Evolutionary conservation across 1,140 invertebrate species (phyloP).

Genomic region (Lordiphosa mommai): DNA sequence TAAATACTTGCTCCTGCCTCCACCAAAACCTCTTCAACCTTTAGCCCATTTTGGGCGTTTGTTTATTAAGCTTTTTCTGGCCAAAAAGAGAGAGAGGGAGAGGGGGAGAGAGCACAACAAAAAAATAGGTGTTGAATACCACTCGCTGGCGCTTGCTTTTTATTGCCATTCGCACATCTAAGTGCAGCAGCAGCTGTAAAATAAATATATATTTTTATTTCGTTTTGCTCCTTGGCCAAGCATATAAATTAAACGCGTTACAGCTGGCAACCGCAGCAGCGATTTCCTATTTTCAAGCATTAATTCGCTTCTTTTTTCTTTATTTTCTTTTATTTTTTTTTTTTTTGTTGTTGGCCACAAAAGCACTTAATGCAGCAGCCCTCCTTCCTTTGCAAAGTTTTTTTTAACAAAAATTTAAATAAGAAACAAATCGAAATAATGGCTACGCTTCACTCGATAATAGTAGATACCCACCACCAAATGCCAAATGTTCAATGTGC

Average conservation of each 20-base stretch:
- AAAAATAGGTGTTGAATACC: constrained; percentile 70
- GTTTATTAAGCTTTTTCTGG: constrained; percentile 74
- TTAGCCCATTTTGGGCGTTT: constrained; percentile 58
- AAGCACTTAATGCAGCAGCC: constrained; percentile 58
- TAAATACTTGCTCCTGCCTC: constrained; percentile 66
- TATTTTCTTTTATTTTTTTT: neutral
- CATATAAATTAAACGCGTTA: constrained; percentile 77
- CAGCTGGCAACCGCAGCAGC: constrained; percentile 71
- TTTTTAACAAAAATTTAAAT: constrained; percentile 71
- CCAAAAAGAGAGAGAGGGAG: constrained; percentile 31
- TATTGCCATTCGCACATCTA: constrained; percentile 66
- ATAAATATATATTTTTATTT: constrained; percentile 76
- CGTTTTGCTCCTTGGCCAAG: constrained; percentile 40
- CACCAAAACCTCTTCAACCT: constrained; percentile 13
- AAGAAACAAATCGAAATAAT: constrained; percentile 76
- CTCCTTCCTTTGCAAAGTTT: constrained; percentile 5
- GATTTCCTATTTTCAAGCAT: constrained; percentile 49
- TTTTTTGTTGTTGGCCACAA: constrained; percentile 63
- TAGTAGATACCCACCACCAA: constrained; percentile 40
- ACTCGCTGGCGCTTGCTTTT: constrained; percentile 69
- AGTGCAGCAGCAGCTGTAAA: constrained; percentile 76
- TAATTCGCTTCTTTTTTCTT: constrained; percentile 43
- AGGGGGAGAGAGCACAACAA: constrained; percentile 7
- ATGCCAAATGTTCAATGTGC: constrained; percentile 68
- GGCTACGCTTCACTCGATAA: constrained; percentile 8